Evolutionary conservation across 2,113 vertebrate genomes (phyloP).

Genomic region (Origma solitaria): DNA sequence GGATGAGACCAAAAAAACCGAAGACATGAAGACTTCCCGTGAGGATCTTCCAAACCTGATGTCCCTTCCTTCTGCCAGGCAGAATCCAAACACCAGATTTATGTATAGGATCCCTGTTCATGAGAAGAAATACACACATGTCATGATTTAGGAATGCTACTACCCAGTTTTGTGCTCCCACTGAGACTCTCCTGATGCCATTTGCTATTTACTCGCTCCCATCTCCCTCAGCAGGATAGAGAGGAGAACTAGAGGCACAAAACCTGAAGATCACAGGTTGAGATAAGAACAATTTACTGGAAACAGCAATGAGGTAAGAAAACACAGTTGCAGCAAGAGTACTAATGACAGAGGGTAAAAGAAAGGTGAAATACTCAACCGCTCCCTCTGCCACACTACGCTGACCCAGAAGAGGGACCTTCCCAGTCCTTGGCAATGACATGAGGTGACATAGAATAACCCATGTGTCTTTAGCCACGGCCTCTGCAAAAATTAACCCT

Average conservation of each 20-base stretch:
- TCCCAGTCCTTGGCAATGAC: background rate
- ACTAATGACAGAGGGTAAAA: background rate
- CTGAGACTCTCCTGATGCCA: background rate
- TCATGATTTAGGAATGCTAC: background rate
- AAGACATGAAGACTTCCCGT: background rate
- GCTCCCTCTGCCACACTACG: fast-evolving
- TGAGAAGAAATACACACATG: background rate
- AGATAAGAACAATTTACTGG: background rate
- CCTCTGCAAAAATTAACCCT: background rate
- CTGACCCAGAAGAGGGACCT: fast-evolving
- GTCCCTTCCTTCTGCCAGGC: background rate
- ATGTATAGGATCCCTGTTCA: background rate
- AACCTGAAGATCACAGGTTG: background rate
- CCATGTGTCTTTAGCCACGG: background rate
- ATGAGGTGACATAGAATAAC: background rate
- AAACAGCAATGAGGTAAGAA: background rate
- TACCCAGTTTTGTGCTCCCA: background rate
- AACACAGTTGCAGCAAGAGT: background rate
- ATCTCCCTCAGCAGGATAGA: background rate
- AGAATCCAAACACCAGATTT: background rate
- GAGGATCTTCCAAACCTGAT: background rate
- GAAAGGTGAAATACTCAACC: background rate
- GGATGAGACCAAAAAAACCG: fast-evolving
- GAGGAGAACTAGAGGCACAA: background rate
- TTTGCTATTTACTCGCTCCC: background rate